A percentile compares a stretch with the other conserved stretches of the same genome.
Conservation (phyloP, 2,113 vertebrate genomes). For the Bungarus multicinctus region DNA sequence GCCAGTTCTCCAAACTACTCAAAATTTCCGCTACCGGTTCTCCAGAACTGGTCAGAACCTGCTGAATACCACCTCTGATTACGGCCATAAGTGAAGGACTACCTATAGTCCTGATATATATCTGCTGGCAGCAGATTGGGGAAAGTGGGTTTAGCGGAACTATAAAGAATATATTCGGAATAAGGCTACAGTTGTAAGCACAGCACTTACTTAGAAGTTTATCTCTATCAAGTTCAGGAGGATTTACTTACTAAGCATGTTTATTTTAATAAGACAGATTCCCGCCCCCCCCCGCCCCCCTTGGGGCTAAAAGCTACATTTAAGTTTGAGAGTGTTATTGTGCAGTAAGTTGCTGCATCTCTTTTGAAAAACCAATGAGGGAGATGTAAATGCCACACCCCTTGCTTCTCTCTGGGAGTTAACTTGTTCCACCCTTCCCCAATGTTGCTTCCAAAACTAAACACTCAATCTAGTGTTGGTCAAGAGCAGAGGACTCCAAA, state of each 20-base stretch:
- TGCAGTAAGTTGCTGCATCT: background rate
- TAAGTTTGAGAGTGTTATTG: background rate
- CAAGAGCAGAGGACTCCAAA: background rate
- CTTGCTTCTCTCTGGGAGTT: background rate
- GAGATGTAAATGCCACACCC: background rate
- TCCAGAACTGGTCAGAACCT: no score
- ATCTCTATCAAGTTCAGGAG: background rate
- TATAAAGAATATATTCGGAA: background rate
- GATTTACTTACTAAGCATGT: background rate
- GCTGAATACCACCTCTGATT: no score
- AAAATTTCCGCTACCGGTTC: no score
- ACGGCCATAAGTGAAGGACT: no score
- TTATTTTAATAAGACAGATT: background rate
- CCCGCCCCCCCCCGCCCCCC: no score
- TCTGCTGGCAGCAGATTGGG: background rate
- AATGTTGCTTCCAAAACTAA: background rate
- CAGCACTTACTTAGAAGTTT: background rate
- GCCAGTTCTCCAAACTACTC: no score
- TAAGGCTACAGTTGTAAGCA: background rate
- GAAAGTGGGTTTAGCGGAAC: background rate
- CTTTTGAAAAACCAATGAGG: background rate
- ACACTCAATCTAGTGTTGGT: background rate
- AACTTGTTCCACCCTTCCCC: background rate
- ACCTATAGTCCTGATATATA: background rate
- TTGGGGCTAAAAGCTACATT: background rate